These are phyloP conservation scores for Vimba vimba DNA, from an alignment of 2,113 vertebrate genomes.

Conservation along the genomic window DNA sequence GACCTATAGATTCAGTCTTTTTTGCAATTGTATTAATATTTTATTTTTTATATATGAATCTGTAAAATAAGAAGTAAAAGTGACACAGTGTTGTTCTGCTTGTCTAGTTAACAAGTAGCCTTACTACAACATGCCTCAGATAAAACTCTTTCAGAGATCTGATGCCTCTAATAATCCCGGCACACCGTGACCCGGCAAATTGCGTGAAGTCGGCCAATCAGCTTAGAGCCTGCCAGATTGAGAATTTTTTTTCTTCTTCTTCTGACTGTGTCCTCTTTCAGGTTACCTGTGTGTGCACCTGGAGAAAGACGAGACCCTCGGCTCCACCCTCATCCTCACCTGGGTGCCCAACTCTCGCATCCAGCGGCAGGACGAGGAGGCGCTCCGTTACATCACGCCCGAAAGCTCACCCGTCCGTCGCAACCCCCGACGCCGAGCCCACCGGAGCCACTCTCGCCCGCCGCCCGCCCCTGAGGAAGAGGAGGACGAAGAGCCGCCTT, in stretches of 20 bases:
- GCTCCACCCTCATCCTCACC: conserved; percentile 90
- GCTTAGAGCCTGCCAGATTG: background rate
- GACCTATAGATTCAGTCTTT: background rate
- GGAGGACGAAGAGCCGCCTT: conserved; percentile 68
- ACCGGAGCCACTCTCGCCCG: conserved; percentile 60
- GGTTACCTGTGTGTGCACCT: conserved; percentile 93
- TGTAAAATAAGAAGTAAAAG: background rate
- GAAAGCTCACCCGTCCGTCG: conserved; percentile 93
- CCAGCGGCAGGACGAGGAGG: conserved; percentile 95
- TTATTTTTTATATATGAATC: too few species aligned
- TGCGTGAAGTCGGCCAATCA: background rate
- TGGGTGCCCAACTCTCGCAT: conserved; percentile 98
- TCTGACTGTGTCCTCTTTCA: conserved; percentile 63
- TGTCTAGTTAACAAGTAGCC: background rate
- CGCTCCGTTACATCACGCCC: conserved; percentile 91
- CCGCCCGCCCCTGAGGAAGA: conserved; percentile 73
- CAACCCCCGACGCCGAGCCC: conserved; percentile 77
- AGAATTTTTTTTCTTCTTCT: background rate
- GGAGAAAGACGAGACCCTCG: conserved; percentile 95
- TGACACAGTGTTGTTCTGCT: background rate
- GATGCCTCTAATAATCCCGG: background rate
- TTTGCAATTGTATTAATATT: background rate
- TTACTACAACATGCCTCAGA: background rate
- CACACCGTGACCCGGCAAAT: background rate
- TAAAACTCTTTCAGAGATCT: background rate